Conservation (phyloP, 1,140 invertebrate genomes). For the Plutomurus gul region DNA sequence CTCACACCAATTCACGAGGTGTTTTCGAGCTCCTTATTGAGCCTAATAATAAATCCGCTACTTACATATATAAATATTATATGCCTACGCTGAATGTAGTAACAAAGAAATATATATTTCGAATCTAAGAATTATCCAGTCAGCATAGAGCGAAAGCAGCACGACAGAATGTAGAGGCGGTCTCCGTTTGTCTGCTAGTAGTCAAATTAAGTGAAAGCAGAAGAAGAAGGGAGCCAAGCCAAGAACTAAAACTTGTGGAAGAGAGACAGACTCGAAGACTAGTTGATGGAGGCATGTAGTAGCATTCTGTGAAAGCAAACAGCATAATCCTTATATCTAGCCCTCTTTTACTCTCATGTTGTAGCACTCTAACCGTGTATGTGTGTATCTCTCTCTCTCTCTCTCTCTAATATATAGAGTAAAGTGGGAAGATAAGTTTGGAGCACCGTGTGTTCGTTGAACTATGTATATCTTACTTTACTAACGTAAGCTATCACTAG, state of each 20-base stretch:
- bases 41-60: neutral
- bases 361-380: too few species aligned
- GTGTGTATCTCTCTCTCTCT: too few species aligned
- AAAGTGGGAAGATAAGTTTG: constrained; percentile 29
- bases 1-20: constrained; percentile 2
- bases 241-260: neutral
- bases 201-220: constrained; percentile 6
- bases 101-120: neutral
- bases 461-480: constrained; percentile 13
- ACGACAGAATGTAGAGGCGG: neutral
- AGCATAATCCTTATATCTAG: too few species aligned
- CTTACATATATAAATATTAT: neutral
- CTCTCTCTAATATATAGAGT: constrained; percentile 4
- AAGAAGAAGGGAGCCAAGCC: constrained; percentile 9
- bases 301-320: neutral
- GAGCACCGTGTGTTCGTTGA: neutral
- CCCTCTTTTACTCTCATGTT: too few species aligned
- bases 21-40: constrained; percentile 29
- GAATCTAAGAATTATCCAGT: neutral
- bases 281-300: neutral
- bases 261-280: neutral
- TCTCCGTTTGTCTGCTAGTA: neutral
- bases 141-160: neutral
- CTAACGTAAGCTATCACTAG: constrained; percentile 20
- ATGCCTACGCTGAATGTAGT: neutral